Evolutionary conservation across 2,113 vertebrate species (phyloP), one percentile per base, ranked within the genome.

Genomic region (Myrmophylax atrothorax): DNA sequence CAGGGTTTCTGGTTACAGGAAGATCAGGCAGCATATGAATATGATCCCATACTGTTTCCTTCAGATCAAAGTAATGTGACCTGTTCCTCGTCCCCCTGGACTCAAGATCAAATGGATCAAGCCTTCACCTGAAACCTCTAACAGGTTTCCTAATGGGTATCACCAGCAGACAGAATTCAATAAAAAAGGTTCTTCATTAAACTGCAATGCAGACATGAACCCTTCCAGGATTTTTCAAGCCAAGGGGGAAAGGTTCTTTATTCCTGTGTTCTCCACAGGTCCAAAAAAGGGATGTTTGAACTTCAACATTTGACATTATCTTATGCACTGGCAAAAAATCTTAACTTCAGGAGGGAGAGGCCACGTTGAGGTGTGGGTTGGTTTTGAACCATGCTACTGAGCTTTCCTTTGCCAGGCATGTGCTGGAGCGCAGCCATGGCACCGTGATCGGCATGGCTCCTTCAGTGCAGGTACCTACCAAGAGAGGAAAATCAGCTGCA

Each of bases 401-500:
- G n/a, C 33, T 63, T 69, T 62, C 31, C 31, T 63, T 56, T 33
- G 25, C 9, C 17, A 14, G 29, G 14, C 37, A 20, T 2, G 12
- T 83, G 35, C 28, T 31, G 4, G 18, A 58, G 25, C 11, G 18
- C 33, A 58, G 44, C 56, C 2, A 1, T 6, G 7, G 22, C 55
- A 53, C 18, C 1, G 0, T 14, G 47, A 52, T 22, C 62, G 37
- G 16, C 40, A 37, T 0, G 1, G 42, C 37, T 74, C 9, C 66
- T 53, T 24, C 0, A 0, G n/a, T 18, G 5, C 42, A 55, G 76
- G 37, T 26, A 88, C n/a, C 44, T 52, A 38, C 62, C 8, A 25
- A 46, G 29, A 79, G 56, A 28, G 28, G 22, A 76, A 80, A 62
- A 80, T 49, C 49, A 87, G 55, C 44, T 73, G 29, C 3, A 1